phyloP scores from a whole-genome alignment of 2,797 vertebrate genomes.

The Rhinoraja longicauda region DNA sequence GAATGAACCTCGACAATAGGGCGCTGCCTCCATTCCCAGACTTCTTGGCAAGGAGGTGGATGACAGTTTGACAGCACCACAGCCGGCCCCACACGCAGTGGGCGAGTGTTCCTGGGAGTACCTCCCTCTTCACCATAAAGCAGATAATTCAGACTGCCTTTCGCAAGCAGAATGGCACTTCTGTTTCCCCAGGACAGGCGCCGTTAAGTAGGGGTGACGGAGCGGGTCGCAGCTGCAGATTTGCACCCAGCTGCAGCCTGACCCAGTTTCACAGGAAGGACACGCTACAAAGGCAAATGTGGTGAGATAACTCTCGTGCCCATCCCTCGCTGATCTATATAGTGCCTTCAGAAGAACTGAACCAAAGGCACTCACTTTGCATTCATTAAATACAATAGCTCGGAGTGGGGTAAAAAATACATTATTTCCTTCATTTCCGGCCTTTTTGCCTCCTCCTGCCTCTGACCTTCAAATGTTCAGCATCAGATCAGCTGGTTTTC shows the following conservation, averaged over 20 bases:
- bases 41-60: too few relatives aligned
- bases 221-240: background rate
- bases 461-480: background rate
- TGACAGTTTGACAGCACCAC: too few relatives aligned
- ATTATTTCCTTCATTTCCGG: background rate
- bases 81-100: too few relatives aligned
- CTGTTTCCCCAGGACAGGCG: background rate
- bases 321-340: background rate
- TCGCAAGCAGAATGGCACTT: background rate
- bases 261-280: background rate
- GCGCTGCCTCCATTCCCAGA: too few relatives aligned
- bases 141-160: background rate
- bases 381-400: background rate
- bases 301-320: background rate
- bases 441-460: background rate
- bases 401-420: background rate
- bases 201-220: background rate
- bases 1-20: too few relatives aligned
- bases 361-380: background rate
- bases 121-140: background rate
- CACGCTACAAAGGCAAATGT: background rate
- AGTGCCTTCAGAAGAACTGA: background rate
- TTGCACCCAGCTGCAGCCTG: slow-evolving; percentile 1
- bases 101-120: too few relatives aligned
- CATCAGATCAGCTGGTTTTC: background rate